Evolutionary conservation across 2,113 vertebrate species (phyloP), one percentile per base, ranked within the genome.

Genomic region (Mirza zaza): DNA sequence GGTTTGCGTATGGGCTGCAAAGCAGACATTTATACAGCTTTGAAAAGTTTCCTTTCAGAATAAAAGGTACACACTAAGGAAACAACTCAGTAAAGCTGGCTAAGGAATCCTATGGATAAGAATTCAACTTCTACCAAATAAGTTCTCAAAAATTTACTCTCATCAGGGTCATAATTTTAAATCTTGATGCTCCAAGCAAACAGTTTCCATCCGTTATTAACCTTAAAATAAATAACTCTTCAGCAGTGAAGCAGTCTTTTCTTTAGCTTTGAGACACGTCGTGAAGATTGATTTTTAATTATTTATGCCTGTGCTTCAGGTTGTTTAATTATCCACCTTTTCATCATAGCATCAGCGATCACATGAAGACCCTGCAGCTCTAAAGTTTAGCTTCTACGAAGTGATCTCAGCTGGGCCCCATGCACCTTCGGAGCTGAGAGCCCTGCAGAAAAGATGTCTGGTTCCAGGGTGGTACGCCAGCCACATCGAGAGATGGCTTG

Each of bases 401-500:
- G 99, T 99, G 95, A 99, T 99, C 98, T 99, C 99, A 27, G 99
- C 99, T 1, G 98, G 98, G 90, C 98, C 98, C 18, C 99, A 98
- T 9, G 99, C 99, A 5, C 98, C 99, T 3, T 96, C 98, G 0
- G 99, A 99, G 91, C 99, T 99, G 34, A 98, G 98, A 90, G 99
- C 99, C 84, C 98, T 99, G 25, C 99, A 99, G 94, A 99, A 98
- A 98, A 99, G 99, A 97, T 99, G 99, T 88, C 98, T 99, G 94
- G 98, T 99, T 15, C 99, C 99, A 0, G 99, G 99, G 14, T 99
- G 99, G 97, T 99, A 99, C 57, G 98, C 99, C 92, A 99, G 98
- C 83, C 99, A 99, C 97, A 99, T 99, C 27, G 99, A 99, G 97
- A 98, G 99, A 88, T 99, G 99, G 99, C 99, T 99, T 87, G 98